phyloP scores from a whole-genome alignment of 2,888 invertebrate genomes.

The Anticlea derivata region DNA sequence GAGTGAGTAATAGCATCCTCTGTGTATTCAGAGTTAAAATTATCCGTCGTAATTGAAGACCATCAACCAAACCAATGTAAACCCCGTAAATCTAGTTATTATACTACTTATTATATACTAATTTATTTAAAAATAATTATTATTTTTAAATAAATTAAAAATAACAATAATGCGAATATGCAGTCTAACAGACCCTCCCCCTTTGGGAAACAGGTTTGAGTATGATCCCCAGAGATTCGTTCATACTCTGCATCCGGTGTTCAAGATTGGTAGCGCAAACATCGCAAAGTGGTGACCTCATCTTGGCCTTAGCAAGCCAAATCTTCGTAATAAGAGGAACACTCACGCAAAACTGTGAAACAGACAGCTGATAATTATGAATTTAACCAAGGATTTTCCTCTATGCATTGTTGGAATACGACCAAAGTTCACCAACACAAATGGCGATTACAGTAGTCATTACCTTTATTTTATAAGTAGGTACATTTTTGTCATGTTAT shows the following conservation, averaged over 20 bases:
- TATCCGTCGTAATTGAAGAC: too few species aligned
- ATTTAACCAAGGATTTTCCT: constrained; percentile 18
- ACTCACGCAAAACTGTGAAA: constrained; percentile 13
- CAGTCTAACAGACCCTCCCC: background rate
- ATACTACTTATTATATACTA: too few species aligned
- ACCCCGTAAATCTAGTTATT: too few species aligned
- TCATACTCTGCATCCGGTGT: constrained; percentile 5
- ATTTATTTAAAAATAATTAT: too few species aligned
- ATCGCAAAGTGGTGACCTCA: constrained; percentile 16
- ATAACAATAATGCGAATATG: background rate
- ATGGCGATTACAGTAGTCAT: too few species aligned
- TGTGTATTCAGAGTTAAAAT: too few species aligned
- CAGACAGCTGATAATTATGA: background rate
- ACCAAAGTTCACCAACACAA: too few species aligned
- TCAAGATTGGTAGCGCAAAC: constrained; percentile 17
- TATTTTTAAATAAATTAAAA: too few species aligned
- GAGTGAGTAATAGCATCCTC: too few species aligned
- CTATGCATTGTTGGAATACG: background rate
- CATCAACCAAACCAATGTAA: too few species aligned
- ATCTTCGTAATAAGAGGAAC: constrained; percentile 14
- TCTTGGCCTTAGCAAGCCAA: constrained; percentile 13
- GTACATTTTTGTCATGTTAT: too few species aligned
- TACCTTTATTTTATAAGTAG: too few species aligned
- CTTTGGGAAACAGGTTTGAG: background rate
- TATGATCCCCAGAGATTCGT: constrained; percentile 5